phyloP scores from a whole-genome alignment of 1,140 invertebrate species.

The Dermatophagoides farinae region DNA sequence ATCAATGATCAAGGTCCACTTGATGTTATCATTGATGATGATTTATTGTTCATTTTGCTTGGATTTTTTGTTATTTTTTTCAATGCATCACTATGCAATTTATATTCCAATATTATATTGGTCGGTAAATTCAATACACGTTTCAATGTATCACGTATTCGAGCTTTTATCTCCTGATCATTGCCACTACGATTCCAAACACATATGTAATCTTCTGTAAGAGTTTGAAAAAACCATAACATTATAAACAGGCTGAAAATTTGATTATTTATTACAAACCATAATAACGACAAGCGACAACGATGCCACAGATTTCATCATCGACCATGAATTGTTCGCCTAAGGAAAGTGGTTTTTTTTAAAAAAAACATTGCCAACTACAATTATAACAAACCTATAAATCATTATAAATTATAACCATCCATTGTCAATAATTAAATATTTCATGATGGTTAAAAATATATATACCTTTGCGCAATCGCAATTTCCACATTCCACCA shows the following conservation, averaged over 20 bases:
- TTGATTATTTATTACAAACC: constrained; percentile 29
- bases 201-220: constrained; percentile 84
- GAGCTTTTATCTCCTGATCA: constrained; percentile 59
- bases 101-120: constrained; percentile 86
- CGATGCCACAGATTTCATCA: constrained; percentile 92
- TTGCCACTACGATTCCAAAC: constrained; percentile 90
- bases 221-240: background rate
- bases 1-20: too few species aligned
- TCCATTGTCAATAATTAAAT: constrained; percentile 89
- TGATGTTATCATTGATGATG: too few species aligned
- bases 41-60: background rate
- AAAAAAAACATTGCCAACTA: background rate
- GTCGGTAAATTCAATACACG: constrained; percentile 79
- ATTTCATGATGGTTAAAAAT: constrained; percentile 55
- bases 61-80: background rate
- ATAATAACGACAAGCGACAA: constrained; percentile 79
- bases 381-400: constrained; percentile 29
- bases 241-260: background rate
- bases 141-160: constrained; percentile 81
- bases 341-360: constrained; percentile 23
- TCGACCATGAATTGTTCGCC: constrained; percentile 98
- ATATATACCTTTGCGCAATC: constrained; percentile 54
- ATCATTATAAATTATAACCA: too few species aligned
- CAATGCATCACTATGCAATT: constrained; percentile 60
- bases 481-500: constrained; percentile 91